Evolutionary conservation across 1,140 invertebrate species (phyloP).

Genomic region (Caenorhabditis briggsae): DNA sequence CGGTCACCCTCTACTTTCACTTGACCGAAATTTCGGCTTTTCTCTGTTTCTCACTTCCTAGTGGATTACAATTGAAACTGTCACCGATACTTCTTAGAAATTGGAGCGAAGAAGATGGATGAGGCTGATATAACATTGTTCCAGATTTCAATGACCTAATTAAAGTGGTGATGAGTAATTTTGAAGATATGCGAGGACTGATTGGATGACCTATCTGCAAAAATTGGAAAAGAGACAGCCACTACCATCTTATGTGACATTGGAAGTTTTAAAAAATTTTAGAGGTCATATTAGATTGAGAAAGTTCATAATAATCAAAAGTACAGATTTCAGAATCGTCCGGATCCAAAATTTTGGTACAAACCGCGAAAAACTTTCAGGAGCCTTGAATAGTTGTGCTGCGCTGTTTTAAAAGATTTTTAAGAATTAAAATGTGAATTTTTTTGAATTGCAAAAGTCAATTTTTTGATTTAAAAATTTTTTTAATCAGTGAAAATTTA

Average conservation of each 20-base stretch:
- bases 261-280: too few relatives aligned
- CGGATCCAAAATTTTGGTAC: too few relatives aligned
- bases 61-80: constrained; percentile 9
- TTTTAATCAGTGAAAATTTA: too few relatives aligned
- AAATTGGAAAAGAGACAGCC: background rate
- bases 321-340: too few relatives aligned
- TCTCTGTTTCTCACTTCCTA: constrained; percentile 5
- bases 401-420: too few relatives aligned
- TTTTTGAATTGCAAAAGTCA: too few relatives aligned
- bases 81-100: constrained; percentile 43
- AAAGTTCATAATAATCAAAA: too few relatives aligned
- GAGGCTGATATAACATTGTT: constrained; percentile 18
- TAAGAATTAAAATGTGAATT: too few relatives aligned
- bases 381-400: too few relatives aligned
- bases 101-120: constrained; percentile 42
- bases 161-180: constrained; percentile 8
- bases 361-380: too few relatives aligned
- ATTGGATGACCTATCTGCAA: constrained; percentile 7
- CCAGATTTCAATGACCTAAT: constrained; percentile 34
- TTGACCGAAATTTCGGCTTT: constrained; percentile 42
- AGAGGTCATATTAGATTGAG: too few relatives aligned
- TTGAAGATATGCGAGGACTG: background rate
- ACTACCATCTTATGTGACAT: background rate
- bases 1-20: constrained; percentile 24
- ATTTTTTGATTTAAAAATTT: too few relatives aligned